Evolutionary conservation across 2,797 vertebrate species (phyloP).

Genomic region (Adelosebastes latens): DNA sequence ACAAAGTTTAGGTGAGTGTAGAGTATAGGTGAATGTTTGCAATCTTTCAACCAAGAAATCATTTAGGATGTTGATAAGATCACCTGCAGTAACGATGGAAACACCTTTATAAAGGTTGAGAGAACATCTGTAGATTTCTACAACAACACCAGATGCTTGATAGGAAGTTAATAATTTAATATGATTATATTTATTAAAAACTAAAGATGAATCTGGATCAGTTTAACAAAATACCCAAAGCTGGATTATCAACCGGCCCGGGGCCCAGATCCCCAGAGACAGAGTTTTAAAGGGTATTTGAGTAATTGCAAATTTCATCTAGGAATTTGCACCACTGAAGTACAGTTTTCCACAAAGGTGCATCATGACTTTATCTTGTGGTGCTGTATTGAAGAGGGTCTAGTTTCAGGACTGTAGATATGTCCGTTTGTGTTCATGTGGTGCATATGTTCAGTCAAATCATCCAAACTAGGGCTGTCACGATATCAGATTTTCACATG

Average conservation of each 20-base stretch:
- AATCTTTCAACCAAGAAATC: not conserved
- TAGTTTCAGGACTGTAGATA: not conserved
- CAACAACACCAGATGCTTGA: not conserved
- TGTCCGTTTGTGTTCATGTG: not conserved
- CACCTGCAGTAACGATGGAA: not conserved
- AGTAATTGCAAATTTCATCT: not conserved
- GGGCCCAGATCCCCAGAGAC: not conserved
- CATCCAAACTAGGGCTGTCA: too few relatives aligned
- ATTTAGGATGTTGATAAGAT: not conserved
- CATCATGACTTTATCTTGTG: not conserved
- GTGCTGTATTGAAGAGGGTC: not conserved
- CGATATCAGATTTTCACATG: too few relatives aligned
- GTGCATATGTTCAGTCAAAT: not conserved
- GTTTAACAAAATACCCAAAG: not conserved
- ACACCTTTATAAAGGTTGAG: not conserved
- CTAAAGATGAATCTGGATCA: not conserved
- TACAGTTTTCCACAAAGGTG: not conserved
- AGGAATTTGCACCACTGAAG: not conserved
- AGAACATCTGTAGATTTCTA: not conserved
- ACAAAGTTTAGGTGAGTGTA: not conserved
- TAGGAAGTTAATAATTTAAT: not conserved
- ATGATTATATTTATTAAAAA: not conserved
- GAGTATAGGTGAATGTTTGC: not conserved
- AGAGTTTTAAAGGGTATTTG: not conserved
- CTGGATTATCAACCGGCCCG: not conserved